phyloP scores from a whole-genome alignment of 2,888 invertebrate genomes.

The Drosophila tanythrix region DNA sequence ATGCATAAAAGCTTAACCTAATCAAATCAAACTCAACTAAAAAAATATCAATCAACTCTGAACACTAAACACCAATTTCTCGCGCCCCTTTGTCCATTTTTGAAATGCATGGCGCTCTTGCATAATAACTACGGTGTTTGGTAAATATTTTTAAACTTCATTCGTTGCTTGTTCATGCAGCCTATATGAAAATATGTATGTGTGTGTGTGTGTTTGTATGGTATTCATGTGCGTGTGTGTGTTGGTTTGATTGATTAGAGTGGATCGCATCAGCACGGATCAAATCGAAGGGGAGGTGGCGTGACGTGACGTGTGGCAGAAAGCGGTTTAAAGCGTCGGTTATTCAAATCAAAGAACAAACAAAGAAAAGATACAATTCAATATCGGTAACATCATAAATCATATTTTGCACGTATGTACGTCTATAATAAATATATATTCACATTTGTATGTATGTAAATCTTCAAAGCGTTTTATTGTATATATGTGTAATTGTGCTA shows the following conservation, averaged over 20 bases:
- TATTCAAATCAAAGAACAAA: conserved; percentile 67
- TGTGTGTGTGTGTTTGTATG: conserved; percentile 2
- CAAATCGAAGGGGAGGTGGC: conserved; percentile 39
- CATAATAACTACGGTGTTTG: conserved; percentile 54
- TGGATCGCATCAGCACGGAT: conserved; percentile 44
- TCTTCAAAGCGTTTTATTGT: conserved; percentile 53
- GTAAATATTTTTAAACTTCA: conserved; percentile 61
- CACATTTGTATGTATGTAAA: conserved; percentile 17
- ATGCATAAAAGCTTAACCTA: conserved; percentile 43
- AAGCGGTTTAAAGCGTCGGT: conserved; percentile 66
- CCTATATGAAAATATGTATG: conserved; percentile 50
- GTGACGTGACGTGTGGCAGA: conserved; percentile 56
- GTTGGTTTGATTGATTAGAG: conserved; percentile 18
- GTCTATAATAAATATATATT: conserved; percentile 30
- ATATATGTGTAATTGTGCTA: conserved; percentile 7
- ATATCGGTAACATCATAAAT: conserved; percentile 67
- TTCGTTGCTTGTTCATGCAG: conserved; percentile 81
- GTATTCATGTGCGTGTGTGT: conserved; percentile 12
- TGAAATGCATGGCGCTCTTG: conserved; percentile 21
- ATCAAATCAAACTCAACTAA: conserved; percentile 44
- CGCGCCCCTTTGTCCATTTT: conserved; percentile 8
- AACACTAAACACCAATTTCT: conserved; percentile 51
- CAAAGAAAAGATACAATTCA: conserved; percentile 72
- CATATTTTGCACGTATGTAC: conserved; percentile 37
- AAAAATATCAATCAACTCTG: conserved; percentile 30